Percentiles rank a stretch among this genome's conserved stretches.
phyloP scores from a whole-genome alignment of 1,140 invertebrate genomes.

The Cotesia chilonis region DNA sequence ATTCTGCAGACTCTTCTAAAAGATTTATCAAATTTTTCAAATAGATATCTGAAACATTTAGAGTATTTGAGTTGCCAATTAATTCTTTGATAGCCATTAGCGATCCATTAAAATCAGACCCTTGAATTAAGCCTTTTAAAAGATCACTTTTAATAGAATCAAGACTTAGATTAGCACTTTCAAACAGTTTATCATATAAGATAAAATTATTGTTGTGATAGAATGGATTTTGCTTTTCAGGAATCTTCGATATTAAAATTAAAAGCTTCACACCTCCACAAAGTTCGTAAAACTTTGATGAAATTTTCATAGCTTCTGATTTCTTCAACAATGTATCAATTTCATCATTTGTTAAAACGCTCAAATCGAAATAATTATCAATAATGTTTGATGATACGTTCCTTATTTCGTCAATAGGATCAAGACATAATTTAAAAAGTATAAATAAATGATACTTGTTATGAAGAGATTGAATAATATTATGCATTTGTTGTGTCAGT shows the following conservation, averaged over 20 bases:
- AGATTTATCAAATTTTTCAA: slow-evolving; percentile 50
- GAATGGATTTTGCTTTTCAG: not conserved
- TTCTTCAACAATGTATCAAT: slow-evolving; percentile 52
- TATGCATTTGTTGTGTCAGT: not conserved
- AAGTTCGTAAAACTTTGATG: slow-evolving; percentile 66
- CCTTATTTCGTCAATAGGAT: slow-evolving; percentile 64
- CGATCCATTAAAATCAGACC: slow-evolving; percentile 58
- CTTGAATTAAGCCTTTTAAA: slow-evolving; percentile 54
- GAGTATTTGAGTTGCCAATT: slow-evolving; percentile 43
- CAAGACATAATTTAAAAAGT: slow-evolving; percentile 57
- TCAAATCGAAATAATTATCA: slow-evolving; percentile 53
- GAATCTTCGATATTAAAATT: slow-evolving; percentile 35
- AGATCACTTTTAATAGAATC: slow-evolving; percentile 55
- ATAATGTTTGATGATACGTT: slow-evolving; percentile 60
- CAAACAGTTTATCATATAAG: slow-evolving; percentile 31
- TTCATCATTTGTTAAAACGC: slow-evolving; percentile 43
- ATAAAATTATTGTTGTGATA: not conserved
- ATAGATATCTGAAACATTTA: slow-evolving; percentile 34
- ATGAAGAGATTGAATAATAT: slow-evolving; percentile 44
- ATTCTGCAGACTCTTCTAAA: slow-evolving; percentile 54
- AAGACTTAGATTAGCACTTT: slow-evolving; percentile 33
- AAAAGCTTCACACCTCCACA: slow-evolving; percentile 66
- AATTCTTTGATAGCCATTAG: slow-evolving; percentile 52
- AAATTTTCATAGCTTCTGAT: slow-evolving; percentile 62
- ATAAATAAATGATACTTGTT: slow-evolving; percentile 46